Base-by-base conservation (phyloP, 1,140 invertebrate genomes). In the Drosophila pseudoobscura region DNA sequence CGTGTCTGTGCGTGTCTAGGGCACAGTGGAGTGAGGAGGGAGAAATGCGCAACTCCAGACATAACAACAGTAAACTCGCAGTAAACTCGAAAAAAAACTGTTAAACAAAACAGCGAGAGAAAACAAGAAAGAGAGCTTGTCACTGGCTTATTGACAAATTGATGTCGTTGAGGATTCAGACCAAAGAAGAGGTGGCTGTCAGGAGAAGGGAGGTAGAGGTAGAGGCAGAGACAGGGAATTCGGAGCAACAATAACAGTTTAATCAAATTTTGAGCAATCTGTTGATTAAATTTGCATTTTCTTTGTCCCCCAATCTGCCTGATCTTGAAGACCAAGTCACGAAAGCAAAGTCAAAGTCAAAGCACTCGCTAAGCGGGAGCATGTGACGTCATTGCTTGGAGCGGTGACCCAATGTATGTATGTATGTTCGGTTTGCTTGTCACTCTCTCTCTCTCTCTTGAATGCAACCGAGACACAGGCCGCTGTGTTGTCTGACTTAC, bases 361-460 rank as follows among this genome's bases (percentile, higher is more conserved):
- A 15, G 15, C 43, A 47, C 20, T 49, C 4, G 13, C 11, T 8
- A 39, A 39, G 35, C 11, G 46, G 45, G 29, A 20, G 74, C 31
- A 53, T 39, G n/a, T 83, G 70, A 83, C 75, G 80, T 84, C 80
- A 83, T 56, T 35, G 61, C 29, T 45, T 46, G 35, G 20, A 79
- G 71, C 54, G 51, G 46, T 51, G 56, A 65, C 57, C 68, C n/a
- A n/a, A n/a, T n/a, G n/a, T n/a, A n/a, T n/a, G 20, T 50, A 70
- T 4, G 11, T 39, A 39, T 5, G 2, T 2, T 13, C 11, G 4
- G 4, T 11, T 39, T 2, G 31, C 2, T 39, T 13, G 0, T 3
- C 35, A 13, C 35, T 11, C 35, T 39, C 35, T 39, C 11, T 13
- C 11, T 39, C 11, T 11, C 0, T 1, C 35, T 35, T 11, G 9